Evolutionary conservation across 1,140 invertebrate species (phyloP).

Genomic region (Ceratosolen fusciceps): DNA sequence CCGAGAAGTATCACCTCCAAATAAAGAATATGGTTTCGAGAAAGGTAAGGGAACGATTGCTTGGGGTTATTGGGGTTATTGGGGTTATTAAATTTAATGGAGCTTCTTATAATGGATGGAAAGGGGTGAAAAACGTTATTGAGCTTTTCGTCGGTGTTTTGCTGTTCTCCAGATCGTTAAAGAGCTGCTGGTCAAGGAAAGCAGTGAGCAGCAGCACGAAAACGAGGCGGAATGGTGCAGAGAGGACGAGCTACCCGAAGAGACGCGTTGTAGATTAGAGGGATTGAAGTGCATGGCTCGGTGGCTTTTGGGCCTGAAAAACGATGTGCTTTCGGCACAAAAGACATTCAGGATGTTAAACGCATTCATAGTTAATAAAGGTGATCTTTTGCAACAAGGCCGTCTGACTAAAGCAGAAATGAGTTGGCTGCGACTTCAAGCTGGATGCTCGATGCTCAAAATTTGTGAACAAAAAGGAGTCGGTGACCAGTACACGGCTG

Average conservation of each 20-base stretch:
- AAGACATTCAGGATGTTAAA: conserved; percentile 95
- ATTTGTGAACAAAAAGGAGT: conserved; percentile 96
- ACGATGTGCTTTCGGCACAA: conserved; percentile 89
- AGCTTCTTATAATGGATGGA: no score
- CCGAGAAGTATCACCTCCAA: conserved; percentile 88
- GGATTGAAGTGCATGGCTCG: conserved; percentile 96
- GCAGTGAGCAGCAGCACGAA: conserved; percentile 69
- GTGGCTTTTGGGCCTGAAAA: conserved; percentile 93
- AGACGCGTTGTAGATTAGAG: conserved; percentile 94
- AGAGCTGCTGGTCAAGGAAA: conserved; percentile 91
- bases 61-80: no score
- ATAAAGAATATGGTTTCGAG: conserved; percentile 96
- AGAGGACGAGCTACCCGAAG: conserved; percentile 89
- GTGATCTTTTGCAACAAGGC: conserved; percentile 85
- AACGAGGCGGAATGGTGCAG: conserved; percentile 85
- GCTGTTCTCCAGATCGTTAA: conserved; percentile 85
- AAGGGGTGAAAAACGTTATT: no score
- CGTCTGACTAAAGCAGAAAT: conserved; percentile 86
- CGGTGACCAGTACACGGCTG: conserved; percentile 92
- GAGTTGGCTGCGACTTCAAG: conserved; percentile 90
- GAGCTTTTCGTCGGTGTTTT: no score
- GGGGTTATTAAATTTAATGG: no score
- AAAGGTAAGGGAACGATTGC: conserved; percentile 78
- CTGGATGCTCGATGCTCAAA: conserved; percentile 95
- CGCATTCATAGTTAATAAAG: conserved; percentile 90